Base-by-base conservation (phyloP, 2,888 invertebrate genomes). In the Ennomos erosarius region DNA sequence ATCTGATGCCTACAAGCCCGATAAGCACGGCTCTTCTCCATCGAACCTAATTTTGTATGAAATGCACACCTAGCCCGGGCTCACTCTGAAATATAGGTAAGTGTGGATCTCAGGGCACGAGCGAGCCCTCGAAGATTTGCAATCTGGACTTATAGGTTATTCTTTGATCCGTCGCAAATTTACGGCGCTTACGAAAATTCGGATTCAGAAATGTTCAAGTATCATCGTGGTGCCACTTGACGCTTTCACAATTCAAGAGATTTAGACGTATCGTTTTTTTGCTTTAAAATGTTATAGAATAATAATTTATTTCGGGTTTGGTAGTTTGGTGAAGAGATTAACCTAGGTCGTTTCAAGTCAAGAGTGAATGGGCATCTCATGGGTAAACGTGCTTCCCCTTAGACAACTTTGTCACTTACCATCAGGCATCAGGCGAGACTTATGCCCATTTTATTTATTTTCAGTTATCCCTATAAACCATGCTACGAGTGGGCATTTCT, bases 1-100 rank as follows among this genome's bases (percentile, higher is more conserved):
- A 62, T 64, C 49, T 69, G 78, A 77, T 77, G 63, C 47, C 48
- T 53, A 11, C 16, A 44, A 33, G 52, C 42, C 54, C 13, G 78
- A 77, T 77, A 75, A 74, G 71, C 77, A 77, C 78, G 77, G 39
- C 37, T 47, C 43, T 53, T 40, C n/a, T n/a, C 45, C 45, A 50
- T 55, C 47, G 13, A 62, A 55, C 46, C 45, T 55, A 54, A 61
- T 59, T 58, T 61, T 59, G 59, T 61, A 47, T 55, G 56, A 55
- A 58, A 56, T 60, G 63, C 63, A 61, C 52, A 58, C 48, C 58
- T 50, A n/a, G 33, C 62, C 62, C 52, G 35, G 43, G 42, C 11
- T 34, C 33, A 40, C 48, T 52, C 35, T 9, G 26, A 52, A 61
- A 67, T 56, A 53, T 61, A 55, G 55, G 56, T 48, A 60, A 58